phyloP scores from a whole-genome alignment of 1,140 invertebrate species.

The Pantala flavescens region DNA sequence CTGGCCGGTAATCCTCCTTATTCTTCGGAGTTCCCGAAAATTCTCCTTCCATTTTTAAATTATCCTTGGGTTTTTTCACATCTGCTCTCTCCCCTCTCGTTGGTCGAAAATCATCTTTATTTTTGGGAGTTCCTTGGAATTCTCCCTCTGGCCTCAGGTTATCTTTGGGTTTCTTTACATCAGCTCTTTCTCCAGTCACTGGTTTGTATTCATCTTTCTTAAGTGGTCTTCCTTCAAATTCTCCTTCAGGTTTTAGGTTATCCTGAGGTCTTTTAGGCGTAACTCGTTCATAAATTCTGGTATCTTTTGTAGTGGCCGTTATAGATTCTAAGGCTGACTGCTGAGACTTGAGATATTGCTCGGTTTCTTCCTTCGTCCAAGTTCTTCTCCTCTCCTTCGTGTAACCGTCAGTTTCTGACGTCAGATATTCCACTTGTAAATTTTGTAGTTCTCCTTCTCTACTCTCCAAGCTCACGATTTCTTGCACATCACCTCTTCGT shows the following conservation, averaged over 20 bases:
- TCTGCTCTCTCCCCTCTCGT: conserved; percentile 20
- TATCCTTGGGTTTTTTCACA: conserved; percentile 24
- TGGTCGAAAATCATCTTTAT: conserved; percentile 34
- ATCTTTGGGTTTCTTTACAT: conserved; percentile 31
- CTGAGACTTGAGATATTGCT: conserved; percentile 44
- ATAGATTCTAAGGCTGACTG: background rate
- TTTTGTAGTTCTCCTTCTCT: background rate
- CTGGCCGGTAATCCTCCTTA: conserved; percentile 25
- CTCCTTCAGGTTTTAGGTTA: conserved; percentile 33
- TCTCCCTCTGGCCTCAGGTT: conserved; percentile 25
- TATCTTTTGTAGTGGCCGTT: background rate
- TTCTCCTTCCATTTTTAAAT: conserved; percentile 29
- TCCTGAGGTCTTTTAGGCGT: conserved; percentile 35
- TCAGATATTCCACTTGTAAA: background rate
- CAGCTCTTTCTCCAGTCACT: conserved; percentile 28
- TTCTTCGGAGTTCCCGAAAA: conserved; percentile 23
- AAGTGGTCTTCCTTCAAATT: conserved; percentile 24
- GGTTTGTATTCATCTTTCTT: background rate
- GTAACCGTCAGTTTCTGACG: background rate
- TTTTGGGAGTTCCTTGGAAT: conserved; percentile 13
- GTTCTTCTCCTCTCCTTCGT: conserved; percentile 41
- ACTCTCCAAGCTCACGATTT: background rate
- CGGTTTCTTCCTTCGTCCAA: conserved; percentile 58
- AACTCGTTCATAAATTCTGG: background rate
- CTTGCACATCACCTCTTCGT: background rate